Conservation (phyloP, 2,888 invertebrate genomes). For the Athetis lepigone region DNA sequence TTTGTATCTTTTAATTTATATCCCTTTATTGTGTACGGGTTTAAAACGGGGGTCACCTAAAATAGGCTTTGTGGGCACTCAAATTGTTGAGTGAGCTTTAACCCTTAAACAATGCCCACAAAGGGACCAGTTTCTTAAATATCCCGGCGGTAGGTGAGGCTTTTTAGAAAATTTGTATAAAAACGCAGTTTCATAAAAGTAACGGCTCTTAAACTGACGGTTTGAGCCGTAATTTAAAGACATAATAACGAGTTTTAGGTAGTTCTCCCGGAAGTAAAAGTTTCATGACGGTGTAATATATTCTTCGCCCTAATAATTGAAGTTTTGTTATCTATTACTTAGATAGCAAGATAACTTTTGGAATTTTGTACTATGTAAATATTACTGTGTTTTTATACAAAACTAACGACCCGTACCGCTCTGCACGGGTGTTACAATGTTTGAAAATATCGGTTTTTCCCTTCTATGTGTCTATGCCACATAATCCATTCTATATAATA, state of each 20-base stretch:
- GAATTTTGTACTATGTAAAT: neutral
- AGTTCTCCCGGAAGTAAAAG: slow-evolving; percentile 48
- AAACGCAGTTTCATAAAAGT: slow-evolving; percentile 63
- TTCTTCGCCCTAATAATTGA: slow-evolving; percentile 25
- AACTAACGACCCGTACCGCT: neutral
- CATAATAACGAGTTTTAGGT: slow-evolving; percentile 50
- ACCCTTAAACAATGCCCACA: slow-evolving; percentile 67
- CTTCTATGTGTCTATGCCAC: too few relatives aligned
- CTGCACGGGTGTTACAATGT: too few relatives aligned
- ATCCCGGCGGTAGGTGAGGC: slow-evolving; percentile 57
- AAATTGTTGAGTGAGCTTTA: slow-evolving; percentile 69
- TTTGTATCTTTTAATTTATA: slow-evolving; percentile 35
- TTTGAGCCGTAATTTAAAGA: slow-evolving; percentile 58
- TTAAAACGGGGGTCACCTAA: slow-evolving; percentile 49
- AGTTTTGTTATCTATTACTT: slow-evolving; percentile 19
- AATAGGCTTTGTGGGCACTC: slow-evolving; percentile 52
- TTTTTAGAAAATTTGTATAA: slow-evolving; percentile 62
- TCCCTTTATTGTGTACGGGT: slow-evolving; percentile 23
- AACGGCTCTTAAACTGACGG: slow-evolving; percentile 62
- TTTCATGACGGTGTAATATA: slow-evolving; percentile 46
- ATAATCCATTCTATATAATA: too few relatives aligned
- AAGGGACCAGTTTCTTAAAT: slow-evolving; percentile 72
- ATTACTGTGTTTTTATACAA: slow-evolving; percentile 7
- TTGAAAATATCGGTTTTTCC: too few relatives aligned
- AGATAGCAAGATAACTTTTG: slow-evolving; percentile 14